Percentiles rank a stretch among this genome's conserved stretches.
Conservation (phyloP, 2,113 vertebrate species). For the Chascanopsetta lugubris region DNA sequence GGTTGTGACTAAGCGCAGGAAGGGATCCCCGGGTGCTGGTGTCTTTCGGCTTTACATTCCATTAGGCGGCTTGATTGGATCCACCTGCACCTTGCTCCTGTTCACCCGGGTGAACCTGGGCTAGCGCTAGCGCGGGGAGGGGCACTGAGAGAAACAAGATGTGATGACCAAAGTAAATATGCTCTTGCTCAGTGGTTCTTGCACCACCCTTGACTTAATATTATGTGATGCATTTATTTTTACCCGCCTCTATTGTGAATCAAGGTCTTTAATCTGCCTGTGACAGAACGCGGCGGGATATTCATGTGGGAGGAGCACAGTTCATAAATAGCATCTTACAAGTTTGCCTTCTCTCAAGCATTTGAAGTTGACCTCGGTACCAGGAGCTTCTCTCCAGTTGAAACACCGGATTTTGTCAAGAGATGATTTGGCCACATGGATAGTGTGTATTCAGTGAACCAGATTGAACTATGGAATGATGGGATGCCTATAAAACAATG, state of each 20-base stretch:
- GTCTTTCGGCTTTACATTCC: constrained; percentile 70
- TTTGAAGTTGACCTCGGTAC: constrained; percentile 33
- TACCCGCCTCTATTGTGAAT: constrained; percentile 43
- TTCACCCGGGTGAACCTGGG: constrained; percentile 45
- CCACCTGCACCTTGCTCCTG: constrained; percentile 65
- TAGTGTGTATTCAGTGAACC: constrained; percentile 3
- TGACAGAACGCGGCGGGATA: constrained; percentile 52
- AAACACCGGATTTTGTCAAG: constrained; percentile 21
- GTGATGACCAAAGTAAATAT: constrained; percentile 59
- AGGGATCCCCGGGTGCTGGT: constrained; percentile 41
- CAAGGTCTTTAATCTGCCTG: constrained; percentile 51
- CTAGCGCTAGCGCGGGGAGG: constrained; percentile 56
- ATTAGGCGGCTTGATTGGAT: constrained; percentile 72
- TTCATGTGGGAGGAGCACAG: constrained; percentile 46
- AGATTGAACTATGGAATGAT: constrained; percentile 6
- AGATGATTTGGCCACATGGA: constrained; percentile 6
- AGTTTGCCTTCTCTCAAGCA: constrained; percentile 41
- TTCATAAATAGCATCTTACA: constrained; percentile 54
- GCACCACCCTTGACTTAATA: constrained; percentile 30
- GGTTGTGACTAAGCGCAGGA: constrained; percentile 50
- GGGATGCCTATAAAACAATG: background rate
- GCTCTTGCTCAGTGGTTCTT: constrained; percentile 33
- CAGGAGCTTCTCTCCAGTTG: constrained; percentile 12
- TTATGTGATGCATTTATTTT: constrained; percentile 57
- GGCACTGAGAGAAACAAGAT: constrained; percentile 47